Evolutionary conservation across 2,888 invertebrate genomes (phyloP).

Genomic region (Drosophila hamatofila): DNA sequence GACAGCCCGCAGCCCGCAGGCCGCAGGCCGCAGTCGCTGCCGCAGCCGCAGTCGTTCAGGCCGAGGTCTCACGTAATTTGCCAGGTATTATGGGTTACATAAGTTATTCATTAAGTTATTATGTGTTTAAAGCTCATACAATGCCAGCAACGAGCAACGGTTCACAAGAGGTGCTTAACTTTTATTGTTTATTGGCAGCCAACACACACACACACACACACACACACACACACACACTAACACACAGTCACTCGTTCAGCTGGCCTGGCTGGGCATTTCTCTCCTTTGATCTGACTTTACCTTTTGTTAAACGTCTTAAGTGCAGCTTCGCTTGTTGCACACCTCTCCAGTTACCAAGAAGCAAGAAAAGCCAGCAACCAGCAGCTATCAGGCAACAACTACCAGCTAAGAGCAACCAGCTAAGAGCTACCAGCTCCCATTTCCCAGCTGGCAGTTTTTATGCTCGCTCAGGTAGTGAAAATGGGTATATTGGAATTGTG

Average conservation of each 20-base stretch:
- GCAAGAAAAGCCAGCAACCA: not conserved
- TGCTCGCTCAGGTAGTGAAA: not conserved
- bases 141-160: conserved; percentile 38
- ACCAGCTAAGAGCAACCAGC: conserved; percentile 7
- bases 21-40: not conserved
- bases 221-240: conserved; percentile 7
- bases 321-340: conserved; percentile 69
- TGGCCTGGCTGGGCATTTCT: conserved; percentile 25
- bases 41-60: conserved; percentile 4
- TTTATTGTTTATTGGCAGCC: conserved; percentile 72
- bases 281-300: conserved; percentile 53
- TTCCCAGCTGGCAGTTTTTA: conserved; percentile 10
- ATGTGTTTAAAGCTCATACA: conserved; percentile 75
- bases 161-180: conserved; percentile 57
- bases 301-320: conserved; percentile 71
- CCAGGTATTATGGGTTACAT: conserved; percentile 62
- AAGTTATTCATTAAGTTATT: conserved; percentile 77
- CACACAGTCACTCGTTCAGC: conserved; percentile 3
- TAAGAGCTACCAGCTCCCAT: conserved; percentile 7
- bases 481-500: not conserved
- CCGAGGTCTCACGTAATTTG: conserved; percentile 49
- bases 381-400: conserved; percentile 3
- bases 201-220: conserved; percentile 23
- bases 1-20: conserved; percentile 25
- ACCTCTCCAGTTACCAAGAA: conserved; percentile 49